Evolutionary conservation across 2,113 vertebrate species (phyloP).

Genomic region (Melanerpes aurifrons): DNA sequence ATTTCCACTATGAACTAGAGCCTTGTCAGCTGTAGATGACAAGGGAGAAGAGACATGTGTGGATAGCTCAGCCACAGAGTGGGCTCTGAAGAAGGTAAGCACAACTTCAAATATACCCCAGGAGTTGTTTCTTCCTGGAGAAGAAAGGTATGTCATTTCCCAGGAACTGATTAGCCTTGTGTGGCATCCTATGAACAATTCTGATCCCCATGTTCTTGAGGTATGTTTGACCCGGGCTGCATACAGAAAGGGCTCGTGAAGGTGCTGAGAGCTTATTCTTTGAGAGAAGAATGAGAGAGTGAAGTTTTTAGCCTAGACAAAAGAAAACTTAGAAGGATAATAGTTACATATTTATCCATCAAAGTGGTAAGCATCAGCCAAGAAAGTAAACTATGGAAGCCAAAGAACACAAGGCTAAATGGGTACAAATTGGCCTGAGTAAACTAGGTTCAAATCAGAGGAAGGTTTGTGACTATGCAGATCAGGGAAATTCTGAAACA

Average conservation of each 20-base stretch:
- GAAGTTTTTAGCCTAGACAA: background rate
- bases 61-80: background rate
- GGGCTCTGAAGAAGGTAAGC: background rate
- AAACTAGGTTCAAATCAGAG: background rate
- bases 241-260: background rate
- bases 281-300: background rate
- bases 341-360: background rate
- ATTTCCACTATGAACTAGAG: background rate
- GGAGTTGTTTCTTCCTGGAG: background rate
- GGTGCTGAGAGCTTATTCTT: background rate
- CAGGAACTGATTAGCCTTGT: background rate
- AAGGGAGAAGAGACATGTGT: background rate
- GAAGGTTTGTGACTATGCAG: background rate
- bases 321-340: background rate
- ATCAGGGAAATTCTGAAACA: background rate
- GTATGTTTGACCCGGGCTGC: background rate
- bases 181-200: background rate
- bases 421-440: background rate
- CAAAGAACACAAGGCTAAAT: background rate
- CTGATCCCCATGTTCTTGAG: background rate
- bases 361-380: background rate
- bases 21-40: background rate
- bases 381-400: background rate
- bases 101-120: background rate
- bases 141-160: background rate